Percentiles rank a stretch among this genome's conserved stretches.
Evolutionary conservation across 2,888 invertebrate genomes (phyloP).

Genomic region (Drosophila demipolita): DNA sequence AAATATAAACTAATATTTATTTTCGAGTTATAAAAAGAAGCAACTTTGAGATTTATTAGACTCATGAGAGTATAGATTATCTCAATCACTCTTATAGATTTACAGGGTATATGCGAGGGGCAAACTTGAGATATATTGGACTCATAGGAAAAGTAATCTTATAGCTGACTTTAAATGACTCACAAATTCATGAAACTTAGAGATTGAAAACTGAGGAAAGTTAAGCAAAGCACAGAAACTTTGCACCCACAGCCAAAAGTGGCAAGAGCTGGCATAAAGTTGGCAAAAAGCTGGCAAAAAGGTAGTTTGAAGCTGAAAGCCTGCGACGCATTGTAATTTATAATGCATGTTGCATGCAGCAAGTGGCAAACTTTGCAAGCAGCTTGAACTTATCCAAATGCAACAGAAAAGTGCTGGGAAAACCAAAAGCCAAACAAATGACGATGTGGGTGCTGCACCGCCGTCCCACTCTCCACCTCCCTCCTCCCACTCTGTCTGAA

Average conservation of each 20-base stretch:
- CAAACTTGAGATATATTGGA: neutral
- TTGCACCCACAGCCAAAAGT: constrained; percentile 4
- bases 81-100: neutral
- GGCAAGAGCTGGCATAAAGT: constrained; percentile 2
- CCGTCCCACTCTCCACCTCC: neutral
- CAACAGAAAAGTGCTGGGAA: constrained; percentile 25
- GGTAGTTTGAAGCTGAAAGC: constrained; percentile 17
- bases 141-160: constrained; percentile 29
- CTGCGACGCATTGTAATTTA: constrained; percentile 43
- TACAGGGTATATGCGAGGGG: neutral
- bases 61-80: neutral
- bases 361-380: constrained; percentile 21
- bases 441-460: constrained; percentile 7
- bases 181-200: constrained; percentile 26
- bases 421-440: constrained; percentile 14
- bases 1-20: neutral
- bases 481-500: neutral
- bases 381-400: constrained; percentile 38
- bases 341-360: constrained; percentile 41
- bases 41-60: neutral
- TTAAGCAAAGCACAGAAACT: constrained; percentile 19
- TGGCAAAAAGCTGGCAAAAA: constrained; percentile 9
- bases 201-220: constrained; percentile 10
- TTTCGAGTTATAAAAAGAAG: fast-evolving
- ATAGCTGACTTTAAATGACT: constrained; percentile 24